Base-by-base conservation (phyloP, 1,140 invertebrate genomes). In the Delia radicum region DNA sequence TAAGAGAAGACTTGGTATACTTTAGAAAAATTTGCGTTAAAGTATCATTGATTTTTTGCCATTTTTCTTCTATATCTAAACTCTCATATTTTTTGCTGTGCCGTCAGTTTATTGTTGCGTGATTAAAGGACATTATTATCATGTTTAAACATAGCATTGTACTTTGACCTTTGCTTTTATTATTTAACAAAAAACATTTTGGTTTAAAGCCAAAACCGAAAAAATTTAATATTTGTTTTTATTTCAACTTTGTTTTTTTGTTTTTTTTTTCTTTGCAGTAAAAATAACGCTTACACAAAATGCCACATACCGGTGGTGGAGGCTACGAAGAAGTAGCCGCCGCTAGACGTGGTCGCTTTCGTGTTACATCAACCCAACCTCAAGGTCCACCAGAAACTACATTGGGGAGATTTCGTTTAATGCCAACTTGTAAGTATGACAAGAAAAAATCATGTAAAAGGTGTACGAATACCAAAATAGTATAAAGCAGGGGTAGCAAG, bases 371-470 rank as follows among this genome's bases (percentile, higher is more conserved):
- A 65, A 80, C 85, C 31, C 6, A 62, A 69, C 80, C 83, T 8
- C 77, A 81, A 48, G 84, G 84, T 15, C 82, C 83, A 67, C 83
- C 83, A 28, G 85, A 86, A 75, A 84, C 82, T 72, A 84, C 83
- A 27, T 75, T 85, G 24, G 85, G 85, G 48, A 80, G 85, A 42
- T 86, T 86, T 81, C 85, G 85, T 48, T 80, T 86, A n/a, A 85
- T 84, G 79, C 85, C 85, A 62, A 81, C 85, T 75, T 82, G 85
- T 86, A 81, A 85, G 84, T 80, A 62, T n/a, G n/a, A n/a, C n/a
- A n/a, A n/a, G n/a, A n/a, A n/a, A n/a, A n/a, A n/a, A n/a, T n/a
- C n/a, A n/a, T n/a, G n/a, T 13, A 31, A 15, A 15, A 55, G 21
- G 28, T 7, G 13, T 29, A n/a, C 28, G 63, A 15, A 33, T 24